Conservation (phyloP, 2,797 vertebrate species). For the Thalassophryne amazonica region DNA sequence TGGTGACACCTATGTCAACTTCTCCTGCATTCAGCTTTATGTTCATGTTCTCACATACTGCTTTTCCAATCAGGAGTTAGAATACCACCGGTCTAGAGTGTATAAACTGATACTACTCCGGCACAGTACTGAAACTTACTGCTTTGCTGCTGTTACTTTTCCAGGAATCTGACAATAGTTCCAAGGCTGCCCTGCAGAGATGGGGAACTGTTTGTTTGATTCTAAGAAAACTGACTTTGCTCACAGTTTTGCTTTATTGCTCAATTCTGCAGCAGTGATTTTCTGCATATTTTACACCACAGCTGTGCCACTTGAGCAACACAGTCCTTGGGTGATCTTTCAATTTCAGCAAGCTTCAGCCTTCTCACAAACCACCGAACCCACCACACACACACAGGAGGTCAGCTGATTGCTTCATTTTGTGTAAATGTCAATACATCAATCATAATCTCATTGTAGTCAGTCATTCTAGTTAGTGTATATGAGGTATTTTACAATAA, state of each 20-base stretch:
- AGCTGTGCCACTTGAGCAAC: conserved; percentile 47
- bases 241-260: conserved; percentile 58
- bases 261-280: conserved; percentile 54
- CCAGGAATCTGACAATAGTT: conserved; percentile 23
- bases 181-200: conserved; percentile 27
- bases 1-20: no score
- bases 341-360: conserved; percentile 23
- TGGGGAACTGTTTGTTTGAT: conserved; percentile 66
- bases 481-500: conserved; percentile 3
- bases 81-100: no score
- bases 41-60: no score
- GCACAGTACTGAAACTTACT: neutral
- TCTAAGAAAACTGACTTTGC: conserved; percentile 57
- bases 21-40: no score
- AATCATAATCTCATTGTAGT: no score
- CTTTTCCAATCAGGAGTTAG: no score
- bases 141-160: conserved; percentile 11
- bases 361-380: conserved; percentile 43
- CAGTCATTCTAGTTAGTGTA: conserved; percentile 3
- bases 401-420: no score
- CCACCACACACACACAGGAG: conserved; percentile 29
- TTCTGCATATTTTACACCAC: conserved; percentile 54
- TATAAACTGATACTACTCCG: no score
- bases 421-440: no score
- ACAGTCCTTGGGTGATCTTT: conserved; percentile 33